These are phyloP conservation scores for Phacellophora camtschatica DNA, from an alignment of 30 jellyfish, hydroid and myxozoan genomes.

Conservation along the genomic window DNA sequence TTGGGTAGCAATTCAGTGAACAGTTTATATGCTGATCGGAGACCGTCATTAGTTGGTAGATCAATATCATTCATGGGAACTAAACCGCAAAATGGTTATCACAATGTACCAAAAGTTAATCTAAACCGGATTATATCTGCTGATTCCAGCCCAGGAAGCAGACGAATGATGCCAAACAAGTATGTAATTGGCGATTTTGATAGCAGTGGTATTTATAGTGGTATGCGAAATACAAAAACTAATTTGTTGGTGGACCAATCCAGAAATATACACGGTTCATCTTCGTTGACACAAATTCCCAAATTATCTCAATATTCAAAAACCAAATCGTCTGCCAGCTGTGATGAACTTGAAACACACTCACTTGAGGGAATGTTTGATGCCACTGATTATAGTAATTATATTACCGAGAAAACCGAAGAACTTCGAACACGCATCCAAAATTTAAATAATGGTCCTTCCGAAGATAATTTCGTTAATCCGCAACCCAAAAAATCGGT, in stretches of 20 bases:
- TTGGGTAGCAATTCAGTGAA: background rate
- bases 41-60: background rate
- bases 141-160: slow-evolving; percentile 23
- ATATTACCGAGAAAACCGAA: background rate
- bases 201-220: slow-evolving; percentile 85
- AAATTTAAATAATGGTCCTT: slow-evolving; percentile 6
- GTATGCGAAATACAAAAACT: slow-evolving; percentile 9
- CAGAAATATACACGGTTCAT: slow-evolving; percentile 17
- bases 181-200: slow-evolving; percentile 87
- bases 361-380: background rate
- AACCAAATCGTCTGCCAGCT: slow-evolving; percentile 1
- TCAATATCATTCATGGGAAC: slow-evolving; percentile 13
- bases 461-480: background rate
- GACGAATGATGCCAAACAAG: slow-evolving; percentile 26
- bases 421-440: background rate
- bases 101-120: background rate
- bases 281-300: slow-evolving; percentile 43
- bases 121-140: background rate
- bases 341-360: slow-evolving; percentile 6
- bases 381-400: background rate
- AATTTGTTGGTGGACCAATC: background rate
- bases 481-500: background rate
- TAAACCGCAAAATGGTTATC: background rate
- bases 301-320: background rate
- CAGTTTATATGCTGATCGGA: slow-evolving; percentile 1